A percentile compares a stretch with the other conserved stretches of the same genome.
Evolutionary conservation across 1,140 invertebrate species (phyloP).

Genomic region (Drosophila biarmipes): DNA sequence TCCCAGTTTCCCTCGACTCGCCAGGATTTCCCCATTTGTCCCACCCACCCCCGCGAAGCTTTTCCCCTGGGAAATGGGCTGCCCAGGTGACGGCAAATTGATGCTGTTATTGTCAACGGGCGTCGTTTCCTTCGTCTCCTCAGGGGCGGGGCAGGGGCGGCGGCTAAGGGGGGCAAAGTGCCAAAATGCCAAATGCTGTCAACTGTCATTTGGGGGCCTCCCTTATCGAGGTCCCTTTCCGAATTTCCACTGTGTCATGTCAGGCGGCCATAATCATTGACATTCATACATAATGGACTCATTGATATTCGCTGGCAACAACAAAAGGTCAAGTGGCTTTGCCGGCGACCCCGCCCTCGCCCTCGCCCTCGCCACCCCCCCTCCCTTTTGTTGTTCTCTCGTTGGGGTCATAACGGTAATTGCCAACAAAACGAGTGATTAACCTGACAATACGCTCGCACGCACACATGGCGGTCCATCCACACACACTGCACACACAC

Average conservation of each 20-base stretch:
- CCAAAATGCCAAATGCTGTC: conserved; percentile 63
- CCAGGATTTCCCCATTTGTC: not conserved
- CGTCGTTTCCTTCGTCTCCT: conserved; percentile 7
- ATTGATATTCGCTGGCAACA: conserved; percentile 74
- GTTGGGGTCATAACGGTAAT: conserved; percentile 75
- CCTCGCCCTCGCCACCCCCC: too few species aligned
- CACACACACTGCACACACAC: conserved; percentile 7
- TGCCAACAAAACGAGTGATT: conserved; percentile 80
- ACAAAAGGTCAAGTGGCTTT: conserved; percentile 72
- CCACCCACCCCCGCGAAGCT: not conserved
- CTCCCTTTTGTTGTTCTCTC: conserved; percentile 51
- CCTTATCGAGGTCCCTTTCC: conserved; percentile 21
- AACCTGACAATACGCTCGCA: conserved; percentile 68
- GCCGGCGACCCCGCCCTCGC: not conserved
- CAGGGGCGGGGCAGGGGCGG: not conserved
- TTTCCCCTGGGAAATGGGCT: conserved; percentile 56
- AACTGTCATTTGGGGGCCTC: conserved; percentile 55
- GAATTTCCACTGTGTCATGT: conserved; percentile 62
- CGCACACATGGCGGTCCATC: conserved; percentile 21
- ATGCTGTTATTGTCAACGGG: conserved; percentile 73
- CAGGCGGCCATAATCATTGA: conserved; percentile 75
- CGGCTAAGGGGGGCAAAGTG: conserved; percentile 44
- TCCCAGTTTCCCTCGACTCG: not conserved
- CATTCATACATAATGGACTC: conserved; percentile 80
- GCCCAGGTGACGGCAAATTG: conserved; percentile 75